Evolutionary conservation across 92 coral and sea anemone species (phyloP).

Genomic region (Paragorgia papillata): DNA sequence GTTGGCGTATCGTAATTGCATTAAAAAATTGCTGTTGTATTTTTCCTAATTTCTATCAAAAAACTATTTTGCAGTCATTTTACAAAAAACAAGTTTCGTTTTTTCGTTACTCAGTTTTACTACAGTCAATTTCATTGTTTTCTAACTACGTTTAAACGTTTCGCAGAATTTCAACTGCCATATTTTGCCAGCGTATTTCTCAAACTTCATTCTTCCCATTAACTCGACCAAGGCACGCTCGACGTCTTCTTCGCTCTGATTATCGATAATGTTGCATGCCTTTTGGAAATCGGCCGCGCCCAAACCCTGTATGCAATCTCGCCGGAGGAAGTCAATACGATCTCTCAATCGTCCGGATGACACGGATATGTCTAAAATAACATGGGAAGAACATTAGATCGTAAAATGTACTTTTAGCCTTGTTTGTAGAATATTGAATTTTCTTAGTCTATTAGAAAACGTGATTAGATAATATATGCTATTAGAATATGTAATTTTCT

Average conservation of each 20-base stretch:
- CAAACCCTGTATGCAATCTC: constrained; percentile 84
- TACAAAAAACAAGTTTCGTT: neutral
- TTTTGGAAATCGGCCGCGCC: constrained; percentile 69
- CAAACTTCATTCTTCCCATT: constrained; percentile 90
- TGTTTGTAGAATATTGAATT: too few species aligned
- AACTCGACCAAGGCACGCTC: constrained; percentile 84
- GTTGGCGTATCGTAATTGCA: too few species aligned
- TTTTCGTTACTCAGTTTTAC: too few species aligned
- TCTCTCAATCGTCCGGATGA: constrained; percentile 84
- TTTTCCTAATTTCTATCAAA: too few species aligned
- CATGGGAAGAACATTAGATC: neutral
- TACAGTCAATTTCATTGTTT: neutral
- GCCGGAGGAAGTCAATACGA: constrained; percentile 81
- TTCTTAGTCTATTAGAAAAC: too few species aligned
- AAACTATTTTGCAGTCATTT: neutral
- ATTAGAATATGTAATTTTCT: too few species aligned
- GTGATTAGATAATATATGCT: too few species aligned
- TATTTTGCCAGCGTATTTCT: constrained; percentile 82
- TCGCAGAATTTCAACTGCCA: constrained; percentile 96
- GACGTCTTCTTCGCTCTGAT: constrained; percentile 70
- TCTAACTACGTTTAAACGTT: constrained; percentile 50
- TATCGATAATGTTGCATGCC: constrained; percentile 77
- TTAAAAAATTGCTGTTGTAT: too few species aligned
- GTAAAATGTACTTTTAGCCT: too few species aligned
- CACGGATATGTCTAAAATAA: constrained; percentile 69